A percentile compares a stretch with the other conserved stretches of the same genome.
phyloP scores from a whole-genome alignment of 2,888 invertebrate species.

The Calameuta filiformis region DNA sequence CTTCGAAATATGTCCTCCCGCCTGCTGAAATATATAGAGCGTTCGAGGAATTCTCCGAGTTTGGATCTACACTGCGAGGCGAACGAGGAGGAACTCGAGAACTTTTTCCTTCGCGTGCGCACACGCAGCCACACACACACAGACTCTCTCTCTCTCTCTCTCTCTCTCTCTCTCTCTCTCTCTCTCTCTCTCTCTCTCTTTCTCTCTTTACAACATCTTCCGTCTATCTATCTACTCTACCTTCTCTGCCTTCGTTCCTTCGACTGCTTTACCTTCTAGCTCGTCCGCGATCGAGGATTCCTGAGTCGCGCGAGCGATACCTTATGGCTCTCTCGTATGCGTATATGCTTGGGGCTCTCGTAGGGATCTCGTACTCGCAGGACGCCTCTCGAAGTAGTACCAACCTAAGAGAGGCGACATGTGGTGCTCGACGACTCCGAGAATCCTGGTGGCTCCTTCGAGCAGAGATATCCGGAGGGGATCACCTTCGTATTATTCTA shows the following conservation, averaged over 20 bases:
- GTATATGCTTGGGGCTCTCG: neutral
- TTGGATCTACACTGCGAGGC: slow-evolving; percentile 6
- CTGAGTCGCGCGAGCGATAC: slow-evolving; percentile 17
- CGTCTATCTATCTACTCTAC: slow-evolving; percentile 1
- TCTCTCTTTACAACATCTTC: slow-evolving; percentile 17
- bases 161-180: slow-evolving; percentile 27
- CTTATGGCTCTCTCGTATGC: neutral
- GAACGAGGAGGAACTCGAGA: neutral
- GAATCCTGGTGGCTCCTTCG: neutral
- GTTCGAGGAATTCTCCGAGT: slow-evolving; percentile 38
- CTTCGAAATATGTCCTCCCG: slow-evolving; percentile 55
- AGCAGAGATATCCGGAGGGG: neutral
- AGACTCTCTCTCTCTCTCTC: slow-evolving; percentile 28
- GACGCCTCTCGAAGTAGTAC: neutral
- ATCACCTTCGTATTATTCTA: neutral
- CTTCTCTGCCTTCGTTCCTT: slow-evolving; percentile 8
- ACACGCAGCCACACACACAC: too few species aligned
- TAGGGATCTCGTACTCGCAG: neutral
- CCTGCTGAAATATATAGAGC: slow-evolving; percentile 54
- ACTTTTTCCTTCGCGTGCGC: neutral
- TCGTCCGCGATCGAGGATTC: slow-evolving; percentile 30
- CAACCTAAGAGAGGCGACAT: neutral
- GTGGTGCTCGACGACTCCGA: neutral
- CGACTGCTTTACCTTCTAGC: neutral
- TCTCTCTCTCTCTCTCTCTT: slow-evolving; percentile 32